Base-by-base conservation (phyloP, 2,113 vertebrate genomes). In the Crotophaga sulcirostris region DNA sequence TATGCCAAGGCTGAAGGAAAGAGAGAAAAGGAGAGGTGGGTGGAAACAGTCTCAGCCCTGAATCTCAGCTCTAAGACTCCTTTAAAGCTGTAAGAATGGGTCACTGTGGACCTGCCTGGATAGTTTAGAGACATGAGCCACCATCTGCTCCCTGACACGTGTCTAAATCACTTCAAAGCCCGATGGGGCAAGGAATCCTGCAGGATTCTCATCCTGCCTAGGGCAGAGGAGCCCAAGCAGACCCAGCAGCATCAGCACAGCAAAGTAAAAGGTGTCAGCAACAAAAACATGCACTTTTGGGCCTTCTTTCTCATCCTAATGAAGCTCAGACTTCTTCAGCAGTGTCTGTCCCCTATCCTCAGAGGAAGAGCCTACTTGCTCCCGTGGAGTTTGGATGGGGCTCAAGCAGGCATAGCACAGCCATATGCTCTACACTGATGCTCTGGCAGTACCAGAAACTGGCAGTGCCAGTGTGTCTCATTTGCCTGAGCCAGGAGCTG, bases 131-230 rank as follows among this genome's bases (percentile, higher is more conserved):
- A 90, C 2, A 3, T 16, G 51, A 94, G 62, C 59, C 49, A 63
- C 87, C 58, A 64, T 77, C 66, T 85, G 84, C 66, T 90, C 47
- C 70, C 82, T 56, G 25, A 68, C 56, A 52, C 34, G 55, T n/a
- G 33, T 70, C 82, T 89, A 82, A 79, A 76, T 13, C 6, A 9
- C 60, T 84, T 95, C 78, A 95, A 97, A 94, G 84, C 24, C 28
- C 54, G 9, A 29, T 1, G 6, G 72, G 69, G 54, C 8, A 6
- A 79, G 40, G 49, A 87, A 75, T 69, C 29, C 59, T 82, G 44
- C n/a, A 38, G 42, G 31, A 8, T 77, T 79, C 40, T 26, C 34
- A 47, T n/a, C 2, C 7, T 3, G 2, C 42, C 10, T 42, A 52
- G 51, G 31, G 49, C 0, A 87, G 13, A 79, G 16, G 14, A 78